Base-by-base conservation (phyloP, 2,888 invertebrate species). In the Linyphia triangularis region DNA sequence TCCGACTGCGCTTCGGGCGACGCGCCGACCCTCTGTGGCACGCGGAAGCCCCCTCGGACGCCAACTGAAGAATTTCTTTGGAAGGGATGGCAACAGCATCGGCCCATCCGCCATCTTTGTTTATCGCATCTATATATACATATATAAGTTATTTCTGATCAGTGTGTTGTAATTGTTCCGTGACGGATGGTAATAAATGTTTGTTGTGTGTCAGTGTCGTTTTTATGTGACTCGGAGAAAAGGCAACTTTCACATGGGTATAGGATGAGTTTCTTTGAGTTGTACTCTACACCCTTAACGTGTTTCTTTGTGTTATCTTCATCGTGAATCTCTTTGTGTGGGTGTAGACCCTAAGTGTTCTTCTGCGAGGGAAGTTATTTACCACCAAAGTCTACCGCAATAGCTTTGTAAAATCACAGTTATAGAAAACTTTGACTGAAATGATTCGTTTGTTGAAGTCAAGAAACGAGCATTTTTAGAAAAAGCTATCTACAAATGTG, bases 1-100 rank as follows among this genome's bases (percentile, higher is more conserved):
- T 91, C 70, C 88, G 91, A 88, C 90, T 91, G 1, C 89, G 91
- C 19, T 91, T 91, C 85, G 91, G 91, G 26, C 88, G 91, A 33
- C 86, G 91, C n/a, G 89, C 91, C 4, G 91, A 91, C 69, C 91
- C 91, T 5, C 83, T 89, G 67, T 91, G 91, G 91, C 72, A 77
- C 63, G 70, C 86, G 6, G 86, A 81, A 2, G 65, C 67, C 16
- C 86, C 86, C 3, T 81, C 51, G 2, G 88, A 83, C 7, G 72
- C 79, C n/a, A 24, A 84, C 69, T 59, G 51, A 51, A n/a, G 51
- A 51, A 40, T 51, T 51, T 13, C 51, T 51, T 5, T 9, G 33
- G 33, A 33, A 4, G 33, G 33, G 4, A 9, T 33, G 33, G 77
- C 67, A 83, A 83, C 83, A 78, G 78, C 75, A 33, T 37, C 33